Conservation (phyloP, 2,888 invertebrate species). For the Philereme vetulata region DNA sequence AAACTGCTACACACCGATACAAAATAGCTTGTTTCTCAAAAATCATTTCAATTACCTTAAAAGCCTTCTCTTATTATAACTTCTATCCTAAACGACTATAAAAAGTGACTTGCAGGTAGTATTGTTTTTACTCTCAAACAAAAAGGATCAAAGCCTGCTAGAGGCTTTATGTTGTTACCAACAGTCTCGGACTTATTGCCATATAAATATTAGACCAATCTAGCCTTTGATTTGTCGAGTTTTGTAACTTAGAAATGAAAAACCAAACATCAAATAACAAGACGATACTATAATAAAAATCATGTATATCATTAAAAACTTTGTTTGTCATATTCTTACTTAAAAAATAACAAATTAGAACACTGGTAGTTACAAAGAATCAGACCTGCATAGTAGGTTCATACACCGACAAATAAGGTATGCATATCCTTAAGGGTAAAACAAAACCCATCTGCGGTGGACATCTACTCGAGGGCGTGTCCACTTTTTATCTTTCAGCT, state of each 20-base stretch:
- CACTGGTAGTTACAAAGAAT: no score
- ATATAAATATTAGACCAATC: constrained; percentile 21
- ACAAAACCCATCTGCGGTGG: constrained; percentile 12
- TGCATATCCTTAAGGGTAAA: constrained; percentile 7
- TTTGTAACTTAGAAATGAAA: constrained; percentile 2
- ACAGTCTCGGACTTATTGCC: constrained; percentile 19
- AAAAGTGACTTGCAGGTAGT: neutral
- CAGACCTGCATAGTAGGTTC: neutral
- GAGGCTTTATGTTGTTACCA: constrained; percentile 15
- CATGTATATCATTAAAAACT: no score
- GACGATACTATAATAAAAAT: neutral
- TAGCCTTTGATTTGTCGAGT: constrained; percentile 16
- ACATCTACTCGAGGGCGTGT: constrained; percentile 20
- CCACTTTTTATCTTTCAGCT: constrained; percentile 23
- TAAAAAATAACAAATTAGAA: no score
- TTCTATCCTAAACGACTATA: constrained; percentile 6
- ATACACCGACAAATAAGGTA: neutral
- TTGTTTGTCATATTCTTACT: no score
- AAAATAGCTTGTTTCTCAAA: no score
- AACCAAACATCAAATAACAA: neutral
- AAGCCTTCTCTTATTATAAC: no score
- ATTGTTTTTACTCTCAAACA: constrained; percentile 19
- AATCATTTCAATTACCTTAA: no score
- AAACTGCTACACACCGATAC: no score
- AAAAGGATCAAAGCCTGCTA: constrained; percentile 15